Percentiles rank a stretch among this genome's conserved stretches.
phyloP scores from a whole-genome alignment of 2,888 invertebrate genomes.

The Liodrosophila aerea region DNA sequence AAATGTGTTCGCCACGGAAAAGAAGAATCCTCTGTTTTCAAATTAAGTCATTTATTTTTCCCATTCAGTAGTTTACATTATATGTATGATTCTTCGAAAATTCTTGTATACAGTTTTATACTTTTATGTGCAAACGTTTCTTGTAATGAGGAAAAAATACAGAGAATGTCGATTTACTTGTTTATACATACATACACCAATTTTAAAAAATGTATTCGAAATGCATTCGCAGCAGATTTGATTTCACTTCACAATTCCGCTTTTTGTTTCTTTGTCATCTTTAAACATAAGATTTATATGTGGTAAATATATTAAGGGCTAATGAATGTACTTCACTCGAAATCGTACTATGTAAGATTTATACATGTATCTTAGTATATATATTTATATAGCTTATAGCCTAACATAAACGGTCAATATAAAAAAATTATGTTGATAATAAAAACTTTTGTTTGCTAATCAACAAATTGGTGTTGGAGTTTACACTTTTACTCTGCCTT shows the following conservation, averaged over 20 bases:
- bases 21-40: conserved; percentile 32
- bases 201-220: conserved; percentile 66
- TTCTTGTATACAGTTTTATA: conserved; percentile 51
- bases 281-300: conserved; percentile 43
- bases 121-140: conserved; percentile 46
- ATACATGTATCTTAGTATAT: conserved; percentile 39
- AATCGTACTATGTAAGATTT: conserved; percentile 72
- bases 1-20: background rate
- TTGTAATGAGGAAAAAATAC: conserved; percentile 37
- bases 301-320: conserved; percentile 51
- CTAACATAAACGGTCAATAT: conserved; percentile 70
- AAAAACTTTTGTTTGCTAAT: conserved; percentile 58
- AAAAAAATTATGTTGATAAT: conserved; percentile 56
- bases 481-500: conserved; percentile 14
- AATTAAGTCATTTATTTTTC: conserved; percentile 54
- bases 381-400: conserved; percentile 67
- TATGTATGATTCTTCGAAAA: conserved; percentile 55
- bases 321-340: conserved; percentile 76
- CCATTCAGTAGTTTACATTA: conserved; percentile 69
- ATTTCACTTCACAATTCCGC: conserved; percentile 43
- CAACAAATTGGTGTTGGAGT: conserved; percentile 69
- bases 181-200: conserved; percentile 37
- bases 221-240: conserved; percentile 40
- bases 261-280: conserved; percentile 19
- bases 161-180: conserved; percentile 30